A percentile compares a stretch with the other conserved stretches of the same genome.
phyloP scores from a whole-genome alignment of 2,113 vertebrate species.

The Nerophis lumbriciformis region DNA sequence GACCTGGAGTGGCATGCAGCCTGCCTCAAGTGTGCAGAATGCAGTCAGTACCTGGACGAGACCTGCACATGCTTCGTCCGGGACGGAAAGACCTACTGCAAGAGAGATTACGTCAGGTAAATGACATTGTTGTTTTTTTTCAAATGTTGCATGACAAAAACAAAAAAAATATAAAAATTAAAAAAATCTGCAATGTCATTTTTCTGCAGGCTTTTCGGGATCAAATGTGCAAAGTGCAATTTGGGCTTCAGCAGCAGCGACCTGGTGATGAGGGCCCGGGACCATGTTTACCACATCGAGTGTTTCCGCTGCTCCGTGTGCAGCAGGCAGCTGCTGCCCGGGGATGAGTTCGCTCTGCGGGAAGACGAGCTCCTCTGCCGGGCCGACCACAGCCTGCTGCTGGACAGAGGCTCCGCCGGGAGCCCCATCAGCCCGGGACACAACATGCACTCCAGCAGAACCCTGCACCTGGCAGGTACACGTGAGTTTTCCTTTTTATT shows the following conservation, averaged over 20 bases:
- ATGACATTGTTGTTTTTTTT: not conserved
- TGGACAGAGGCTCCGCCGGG: slow-evolving; percentile 73
- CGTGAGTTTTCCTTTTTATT: not conserved
- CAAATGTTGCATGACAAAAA: not conserved
- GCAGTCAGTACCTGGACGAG: slow-evolving; percentile 91
- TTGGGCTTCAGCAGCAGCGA: slow-evolving; percentile 88
- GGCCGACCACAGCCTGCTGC: slow-evolving; percentile 80
- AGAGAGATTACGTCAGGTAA: slow-evolving; percentile 92
- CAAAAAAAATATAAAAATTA: not conserved
- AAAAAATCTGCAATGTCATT: not conserved
- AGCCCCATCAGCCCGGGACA: slow-evolving; percentile 78
- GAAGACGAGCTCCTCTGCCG: slow-evolving; percentile 87
- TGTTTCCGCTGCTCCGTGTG: slow-evolving; percentile 94
- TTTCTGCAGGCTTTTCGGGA: slow-evolving; percentile 82
- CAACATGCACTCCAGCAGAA: slow-evolving; percentile 68
- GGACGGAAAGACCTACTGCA: slow-evolving; percentile 95
- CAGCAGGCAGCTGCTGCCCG: slow-evolving; percentile 87
- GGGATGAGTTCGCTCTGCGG: slow-evolving; percentile 89
- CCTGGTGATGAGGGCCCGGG: slow-evolving; percentile 88
- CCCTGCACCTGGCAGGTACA: slow-evolving; percentile 79
- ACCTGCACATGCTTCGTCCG: slow-evolving; percentile 94
- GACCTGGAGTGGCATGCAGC: slow-evolving; percentile 97
- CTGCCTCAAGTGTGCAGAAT: slow-evolving; percentile 94
- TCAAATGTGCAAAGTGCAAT: slow-evolving; percentile 89
- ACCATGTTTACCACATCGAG: slow-evolving; percentile 89